These are phyloP conservation scores for Clarias pachynema DNA, from an alignment of 2,797 vertebrate genomes.

Conservation along the genomic window DNA sequence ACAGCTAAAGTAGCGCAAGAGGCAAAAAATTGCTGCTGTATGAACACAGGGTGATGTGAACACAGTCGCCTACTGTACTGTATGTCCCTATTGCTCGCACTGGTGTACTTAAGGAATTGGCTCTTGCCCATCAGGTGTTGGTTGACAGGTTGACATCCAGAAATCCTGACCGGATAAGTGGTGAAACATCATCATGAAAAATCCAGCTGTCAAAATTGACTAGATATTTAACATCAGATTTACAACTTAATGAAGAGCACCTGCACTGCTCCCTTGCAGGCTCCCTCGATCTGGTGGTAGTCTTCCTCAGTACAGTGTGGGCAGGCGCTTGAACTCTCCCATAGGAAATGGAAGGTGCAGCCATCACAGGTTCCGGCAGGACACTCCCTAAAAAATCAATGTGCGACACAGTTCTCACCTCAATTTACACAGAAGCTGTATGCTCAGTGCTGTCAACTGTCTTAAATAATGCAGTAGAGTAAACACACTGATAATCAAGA, in stretches of 20 bases:
- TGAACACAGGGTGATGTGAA: not conserved
- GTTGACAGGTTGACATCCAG: not conserved
- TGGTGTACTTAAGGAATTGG: not conserved
- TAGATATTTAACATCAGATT: not conserved
- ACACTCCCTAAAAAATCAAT: slow-evolving; percentile 77
- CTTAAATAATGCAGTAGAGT: not conserved
- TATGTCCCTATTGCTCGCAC: not conserved
- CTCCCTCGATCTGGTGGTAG: slow-evolving; percentile 92
- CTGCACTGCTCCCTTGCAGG: slow-evolving; percentile 89
- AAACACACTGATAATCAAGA: not conserved
- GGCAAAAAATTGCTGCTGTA: not conserved
- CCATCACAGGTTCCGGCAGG: slow-evolving; percentile 94
- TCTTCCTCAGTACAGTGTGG: slow-evolving; percentile 88
- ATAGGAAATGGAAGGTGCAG: slow-evolving; percentile 90
- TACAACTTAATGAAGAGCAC: slow-evolving; percentile 61
- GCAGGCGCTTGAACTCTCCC: slow-evolving; percentile 93
- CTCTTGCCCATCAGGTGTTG: not conserved
- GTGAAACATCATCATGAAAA: not conserved
- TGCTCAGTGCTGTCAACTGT: not conserved
- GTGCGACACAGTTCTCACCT: not conserved
- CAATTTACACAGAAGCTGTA: slow-evolving; percentile 23
- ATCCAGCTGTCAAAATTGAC: not conserved
- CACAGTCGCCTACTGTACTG: not conserved
- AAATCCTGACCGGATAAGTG: not conserved
- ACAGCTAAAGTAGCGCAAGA: slow-evolving; percentile 2